phyloP scores from a whole-genome alignment of 2,888 invertebrate species.

The Macrosiphum euphorbiae region DNA sequence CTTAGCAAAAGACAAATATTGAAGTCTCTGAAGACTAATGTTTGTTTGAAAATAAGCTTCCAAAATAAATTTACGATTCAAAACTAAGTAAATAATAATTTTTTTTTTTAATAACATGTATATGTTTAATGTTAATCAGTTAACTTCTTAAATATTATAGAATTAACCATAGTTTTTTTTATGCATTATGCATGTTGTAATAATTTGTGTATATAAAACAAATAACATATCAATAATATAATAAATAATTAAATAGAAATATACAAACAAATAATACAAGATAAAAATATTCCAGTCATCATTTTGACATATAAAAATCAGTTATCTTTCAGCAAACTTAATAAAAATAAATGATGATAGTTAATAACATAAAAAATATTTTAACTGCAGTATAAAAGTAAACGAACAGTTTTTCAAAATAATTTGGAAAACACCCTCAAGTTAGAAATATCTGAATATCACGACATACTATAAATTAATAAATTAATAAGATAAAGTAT shows the following conservation, averaged over 20 bases:
- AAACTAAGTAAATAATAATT: background rate
- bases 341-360: background rate
- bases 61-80: background rate
- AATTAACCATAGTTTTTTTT: background rate
- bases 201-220: background rate
- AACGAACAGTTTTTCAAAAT: background rate
- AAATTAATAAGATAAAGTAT: background rate
- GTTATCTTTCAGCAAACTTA: background rate
- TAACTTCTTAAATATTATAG: background rate
- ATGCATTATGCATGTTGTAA: background rate
- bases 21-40: background rate
- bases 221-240: background rate
- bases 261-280: background rate
- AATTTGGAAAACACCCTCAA: background rate
- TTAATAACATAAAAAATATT: background rate
- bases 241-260: too few relatives aligned
- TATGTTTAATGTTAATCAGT: background rate
- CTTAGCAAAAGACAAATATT: background rate
- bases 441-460: background rate
- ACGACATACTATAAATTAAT: background rate
- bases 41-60: background rate
- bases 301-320: slow-evolving; percentile 4
- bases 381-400: background rate
- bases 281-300: background rate
- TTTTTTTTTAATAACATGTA: background rate